Base-by-base conservation (phyloP, 2,797 vertebrate species). In the Luscinia luscinia region DNA sequence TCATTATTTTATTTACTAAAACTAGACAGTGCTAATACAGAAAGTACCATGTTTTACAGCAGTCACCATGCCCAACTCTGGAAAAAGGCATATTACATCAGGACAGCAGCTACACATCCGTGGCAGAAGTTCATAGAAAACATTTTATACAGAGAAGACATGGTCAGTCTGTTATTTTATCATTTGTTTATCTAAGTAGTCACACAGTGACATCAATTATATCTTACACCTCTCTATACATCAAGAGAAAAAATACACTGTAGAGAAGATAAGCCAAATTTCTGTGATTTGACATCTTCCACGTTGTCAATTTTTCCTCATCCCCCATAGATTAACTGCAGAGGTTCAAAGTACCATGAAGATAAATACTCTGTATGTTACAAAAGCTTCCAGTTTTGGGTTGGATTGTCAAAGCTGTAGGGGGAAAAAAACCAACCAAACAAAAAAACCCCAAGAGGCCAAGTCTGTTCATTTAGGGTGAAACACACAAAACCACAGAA, bases 41-140 rank as follows among this genome's bases (percentile, higher is more conserved):
- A 26, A 67, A 78, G 81, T 36, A 82, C 34, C 5, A 2, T 22
- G 38, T 78, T 86, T 67, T 72, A 70, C 34, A 72, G 58, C 38
- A 57, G 61, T 27, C 62, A 38, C 38, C 0, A 0, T 38, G 30
- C 48, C 62, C 26, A 24, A 0, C 16, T 52, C 66, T 58, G 24
- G 24, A 59, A 93, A 84, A 0, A 2, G 34, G 28, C 17, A 8
- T 49, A 17, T 11, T 40, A 49, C 54, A 85, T 67, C 34, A 78
- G 24, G 67, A 87, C 30, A 87, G 82, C 46, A 88, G 54, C 41
- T 54, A 49, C 5, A 58, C 9, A 28, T 8, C 43, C 40, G 58
- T 55, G 54, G 41, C 38, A 88, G 49, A 74, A 82, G 40, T 57
- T 61, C 34, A 48, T 18, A 76, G 28, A 49, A 63, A 73, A 51